Evolutionary conservation across 1,140 invertebrate genomes (phyloP), one percentile per base, ranked within the genome.

Genomic region (Pteromalus puparum): DNA sequence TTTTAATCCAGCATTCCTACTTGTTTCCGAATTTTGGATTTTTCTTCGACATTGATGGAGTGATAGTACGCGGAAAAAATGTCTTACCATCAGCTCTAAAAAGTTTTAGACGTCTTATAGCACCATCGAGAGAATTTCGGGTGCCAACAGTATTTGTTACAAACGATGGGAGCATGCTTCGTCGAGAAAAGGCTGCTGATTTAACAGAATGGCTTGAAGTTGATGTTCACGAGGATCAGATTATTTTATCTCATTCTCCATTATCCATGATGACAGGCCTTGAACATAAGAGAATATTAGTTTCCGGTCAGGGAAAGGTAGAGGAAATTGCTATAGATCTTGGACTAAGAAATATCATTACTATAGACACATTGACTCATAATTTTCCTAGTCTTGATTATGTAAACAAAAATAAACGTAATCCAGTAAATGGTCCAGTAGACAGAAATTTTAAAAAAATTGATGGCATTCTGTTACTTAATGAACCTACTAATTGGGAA

Each of bases 41-140:
- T 9, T 89, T 96, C 12, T 96, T 96, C 90, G 96, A 97, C 87
- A 96, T 96, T 70, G 96, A 97, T 87, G 96, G 96, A 21, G 96
- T 97, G 0, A 93, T 97, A 86, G 95, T 96, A 0, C 91, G 96
- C 73, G 96, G 96, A 1, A 94, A 94, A 86, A 94, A 93, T 46
- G 93, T 96, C 7, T 88, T 97, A 38, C 94, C 95, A n/a, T 93
- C 94, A n/a, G 95, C 95, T 3, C 92, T 92, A 76, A 94, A 92
- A 91, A 93, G 88, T 88, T 96, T 93, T 84, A 91, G 93, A 53
- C 91, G 93, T 30, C 90, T 96, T 21, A 92, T 93, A 78, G 94
- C 95, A 86, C 77, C 91, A 13, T 89, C 94, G 84, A 94, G 95
- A 3, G 94, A 94, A 81, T 95, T 96, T 87, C 89, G 93, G n/a